Evolutionary conservation across 2,888 invertebrate genomes (phyloP), one percentile per base, ranked within the genome.

Genomic region (Taphrorychus bicolor): DNA sequence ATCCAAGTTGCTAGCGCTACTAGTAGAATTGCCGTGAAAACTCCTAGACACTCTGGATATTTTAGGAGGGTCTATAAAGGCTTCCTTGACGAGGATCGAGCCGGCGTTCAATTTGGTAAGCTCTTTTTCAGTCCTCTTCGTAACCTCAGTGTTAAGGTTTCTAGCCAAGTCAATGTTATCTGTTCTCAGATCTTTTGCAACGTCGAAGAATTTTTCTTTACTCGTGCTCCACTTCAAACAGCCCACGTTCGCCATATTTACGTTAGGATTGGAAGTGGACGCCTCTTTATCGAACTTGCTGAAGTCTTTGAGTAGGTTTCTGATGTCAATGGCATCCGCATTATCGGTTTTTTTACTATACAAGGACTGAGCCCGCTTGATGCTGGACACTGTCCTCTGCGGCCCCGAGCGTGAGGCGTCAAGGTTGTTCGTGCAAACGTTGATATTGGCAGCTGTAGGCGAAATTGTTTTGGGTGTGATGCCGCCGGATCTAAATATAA

Each of bases 51-150:
- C 79, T 21, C 84, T 72, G 11, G 78, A 81, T 67, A 84, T 83
- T 72, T 77, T 78, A 1, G 84, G 83, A 2, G 84, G 83, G 73
- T 86, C 85, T 24, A 85, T 85, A 71, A 81, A 85, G 60, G 80
- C 80, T 76, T 85, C 85, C 76, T 83, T 85, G 1, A 85, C 81
- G 21, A 84, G 75, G 18, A 85, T 79, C 2, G 83, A 80, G 1
- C 84, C 85, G 0, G 83, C 82, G 66, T 70, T 74, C 11, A 71
- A 41, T 65, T 71, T 74, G 4, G 72, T 71, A 21, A 68, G 72
- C 7, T 77, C 76, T 67, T 75, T 76, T 59, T 76, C 74, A 2
- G 74, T 63, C 59, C 72, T 73, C 66, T 76, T 76, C 49, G 72
- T 73, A 9, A 62, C 58, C 42, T 70, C 72, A n/a, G 73, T 62